Evolutionary conservation across 2,888 invertebrate species (phyloP), one percentile per base, ranked within the genome.

Genomic region (Lampropteryx suffumata): DNA sequence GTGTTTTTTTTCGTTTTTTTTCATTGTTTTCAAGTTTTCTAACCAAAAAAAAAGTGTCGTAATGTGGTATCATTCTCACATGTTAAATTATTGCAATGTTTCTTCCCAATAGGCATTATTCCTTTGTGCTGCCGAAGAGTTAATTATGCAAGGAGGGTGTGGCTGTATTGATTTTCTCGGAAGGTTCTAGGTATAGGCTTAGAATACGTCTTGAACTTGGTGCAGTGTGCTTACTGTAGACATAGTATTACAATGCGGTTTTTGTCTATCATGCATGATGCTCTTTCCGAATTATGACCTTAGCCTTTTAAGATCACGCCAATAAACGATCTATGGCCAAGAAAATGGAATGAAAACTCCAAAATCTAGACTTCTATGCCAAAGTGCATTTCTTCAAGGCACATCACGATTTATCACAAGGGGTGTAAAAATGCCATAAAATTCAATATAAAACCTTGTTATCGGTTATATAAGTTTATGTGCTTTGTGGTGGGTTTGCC

Each of bases 151-250:
- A 79, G 80, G 77, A 75, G 90, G 90, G 90, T 88, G 90, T 91
- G 90, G 90, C 90, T 80, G 82, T 91, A 91, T 91, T 82, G 90
- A 91, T 91, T 91, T 91, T 90, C 90, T 87, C 73, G 71, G 85
- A 84, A 88, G 82, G 79, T 86, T 87, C 89, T 87, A 88, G 88
- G 79, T 82, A 80, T 79, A 83, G 79, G 73, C 74, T 76, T 83
- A 84, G 83, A 80, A 81, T 80, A 82, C 73, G 80, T 80, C 83
- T 80, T 79, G 61, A 79, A 82, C 58, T 76, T 77, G 77, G 74
- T 85, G 88, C 85, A 86, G 77, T 81, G 74, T 76, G 67, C 56
- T 70, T 82, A 63, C 71, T 76, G 72, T 72, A 69, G 72, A 66
- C 69, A 73, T 69, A 73, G 65, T 74, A 61, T 64, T 73, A 71